A percentile compares a stretch with the other conserved stretches of the same genome.
Conservation (phyloP, 2,888 invertebrate species). For the Periphyllus acericola region DNA sequence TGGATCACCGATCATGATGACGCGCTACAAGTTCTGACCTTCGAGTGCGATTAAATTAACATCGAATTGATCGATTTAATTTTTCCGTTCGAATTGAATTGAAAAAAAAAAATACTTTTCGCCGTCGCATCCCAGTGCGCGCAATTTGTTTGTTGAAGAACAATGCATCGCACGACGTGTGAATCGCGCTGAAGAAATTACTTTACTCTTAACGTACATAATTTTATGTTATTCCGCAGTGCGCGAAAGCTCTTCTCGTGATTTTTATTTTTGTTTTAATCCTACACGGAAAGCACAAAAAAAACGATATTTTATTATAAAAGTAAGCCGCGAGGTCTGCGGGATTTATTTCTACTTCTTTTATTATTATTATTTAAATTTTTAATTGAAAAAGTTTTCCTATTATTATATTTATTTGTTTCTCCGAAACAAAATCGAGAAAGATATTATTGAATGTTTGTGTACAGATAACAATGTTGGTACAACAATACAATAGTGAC, state of each 20-base stretch:
- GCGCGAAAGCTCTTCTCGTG: not conserved
- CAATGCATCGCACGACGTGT: not conserved
- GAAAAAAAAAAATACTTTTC: too few relatives aligned
- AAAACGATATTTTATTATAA: constrained; percentile 1
- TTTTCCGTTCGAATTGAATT: too few relatives aligned
- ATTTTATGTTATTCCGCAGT: not conserved
- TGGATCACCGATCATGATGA: too few relatives aligned
- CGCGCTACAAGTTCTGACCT: too few relatives aligned
- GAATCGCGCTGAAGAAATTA: not conserved
- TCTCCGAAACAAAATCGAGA: constrained; percentile 12
- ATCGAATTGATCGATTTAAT: too few relatives aligned
- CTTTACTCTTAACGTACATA: not conserved
- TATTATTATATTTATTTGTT: constrained; percentile 11
- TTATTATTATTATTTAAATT: constrained; percentile 33
- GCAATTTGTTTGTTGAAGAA: not conserved
- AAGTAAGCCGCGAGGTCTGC: not conserved
- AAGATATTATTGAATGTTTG: not conserved
- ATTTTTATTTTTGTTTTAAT: constrained; percentile 2
- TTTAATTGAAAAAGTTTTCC: constrained; percentile 56
- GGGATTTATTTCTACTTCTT: constrained; percentile 5
- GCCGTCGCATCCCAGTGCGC: not conserved
- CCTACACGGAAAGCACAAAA: not conserved
- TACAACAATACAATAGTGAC: constrained; percentile 6
- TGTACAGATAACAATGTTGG: not conserved
- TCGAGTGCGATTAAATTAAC: too few relatives aligned